Evolutionary conservation across 2,797 vertebrate genomes (phyloP).

Genomic region (Enteromius afrohamiltoni): DNA sequence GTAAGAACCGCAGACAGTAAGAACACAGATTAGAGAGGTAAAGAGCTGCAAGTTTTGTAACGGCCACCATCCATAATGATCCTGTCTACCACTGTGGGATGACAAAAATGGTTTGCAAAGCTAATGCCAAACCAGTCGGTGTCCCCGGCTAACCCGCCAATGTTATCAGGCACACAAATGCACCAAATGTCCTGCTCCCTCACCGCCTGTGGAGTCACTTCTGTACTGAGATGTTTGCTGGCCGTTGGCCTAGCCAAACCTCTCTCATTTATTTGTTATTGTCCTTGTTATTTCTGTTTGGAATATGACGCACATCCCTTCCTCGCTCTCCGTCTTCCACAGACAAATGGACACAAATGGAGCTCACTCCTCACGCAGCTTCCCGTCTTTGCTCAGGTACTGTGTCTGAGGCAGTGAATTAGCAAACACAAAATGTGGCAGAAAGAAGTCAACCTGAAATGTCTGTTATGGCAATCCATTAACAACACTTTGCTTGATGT

Average conservation of each 20-base stretch:
- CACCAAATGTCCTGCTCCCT: conserved; percentile 20
- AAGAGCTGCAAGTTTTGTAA: not conserved
- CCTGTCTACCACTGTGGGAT: not conserved
- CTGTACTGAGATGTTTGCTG: conserved; percentile 50
- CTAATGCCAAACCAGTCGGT: conserved; percentile 5
- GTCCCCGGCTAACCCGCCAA: conserved; percentile 39
- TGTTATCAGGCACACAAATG: not conserved
- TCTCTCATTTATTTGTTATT: conserved; percentile 59
- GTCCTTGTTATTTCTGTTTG: conserved; percentile 62
- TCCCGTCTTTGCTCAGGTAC: conserved; percentile 42
- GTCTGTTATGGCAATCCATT: conserved; percentile 5
- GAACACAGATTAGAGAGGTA: not conserved
- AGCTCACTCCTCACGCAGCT: conserved; percentile 4
- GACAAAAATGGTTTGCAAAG: not conserved
- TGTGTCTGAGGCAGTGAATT: not conserved
- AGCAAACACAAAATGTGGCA: conserved; percentile 35
- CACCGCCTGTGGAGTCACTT: conserved; percentile 33
- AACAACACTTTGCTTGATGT: not conserved
- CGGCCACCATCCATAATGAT: not conserved
- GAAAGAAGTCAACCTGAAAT: conserved; percentile 25
- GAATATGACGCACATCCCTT: conserved; percentile 65
- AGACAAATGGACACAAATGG: conserved; percentile 42
- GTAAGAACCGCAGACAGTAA: not conserved
- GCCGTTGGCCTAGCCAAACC: conserved; percentile 50
- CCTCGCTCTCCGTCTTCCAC: conserved; percentile 37